Base-by-base conservation (phyloP, 2,888 invertebrate species). In the Drosophila niveifrons region DNA sequence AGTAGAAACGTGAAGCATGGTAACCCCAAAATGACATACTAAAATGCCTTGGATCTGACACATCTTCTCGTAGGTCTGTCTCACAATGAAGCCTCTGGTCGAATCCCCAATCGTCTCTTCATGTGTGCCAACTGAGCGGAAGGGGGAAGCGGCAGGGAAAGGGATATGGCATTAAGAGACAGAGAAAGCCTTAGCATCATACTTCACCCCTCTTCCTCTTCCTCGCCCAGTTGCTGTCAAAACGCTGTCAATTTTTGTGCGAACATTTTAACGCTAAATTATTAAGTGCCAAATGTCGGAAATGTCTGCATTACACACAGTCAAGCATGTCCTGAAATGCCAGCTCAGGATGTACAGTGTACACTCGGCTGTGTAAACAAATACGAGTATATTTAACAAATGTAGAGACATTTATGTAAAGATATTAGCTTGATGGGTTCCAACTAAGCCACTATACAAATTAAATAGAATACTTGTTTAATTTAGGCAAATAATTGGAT, bases 231-330 rank as follows among this genome's bases (percentile, higher is more conserved):
- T 41, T 44, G 53, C 75, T 75, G 82, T 82, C 87, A 78, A 80
- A 86, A 78, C 66, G 68, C 82, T 89, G 88, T 89, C 86, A 86
- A 86, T 86, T 83, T 82, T 82, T 80, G 66, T 75, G 66, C 78
- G 69, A 84, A 84, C 80, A 80, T 78, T 80, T 81, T 75, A 72
- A 66, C 75, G 71, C 72, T 69, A 69, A 75, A 78, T 80, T 80
- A 77, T 80, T 72, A 72, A 77, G 80, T 77, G 77, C 67, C 77
- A 77, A 80, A 73, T 70, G 78, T 70, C 81, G 78, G 74, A 81
- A 70, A 65, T 73, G 63, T 64, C 73, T 59, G 63, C 56, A 75
- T 74, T 62, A 69, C 55, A 78, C 55, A 50, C 68, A 64, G 18
- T 13, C 41, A n/a, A 29, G 29, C 36, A 48, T 47, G 36, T 39